Evolutionary conservation across 2,113 vertebrate genomes (phyloP).

Genomic region (Tonatia bakeri): DNA sequence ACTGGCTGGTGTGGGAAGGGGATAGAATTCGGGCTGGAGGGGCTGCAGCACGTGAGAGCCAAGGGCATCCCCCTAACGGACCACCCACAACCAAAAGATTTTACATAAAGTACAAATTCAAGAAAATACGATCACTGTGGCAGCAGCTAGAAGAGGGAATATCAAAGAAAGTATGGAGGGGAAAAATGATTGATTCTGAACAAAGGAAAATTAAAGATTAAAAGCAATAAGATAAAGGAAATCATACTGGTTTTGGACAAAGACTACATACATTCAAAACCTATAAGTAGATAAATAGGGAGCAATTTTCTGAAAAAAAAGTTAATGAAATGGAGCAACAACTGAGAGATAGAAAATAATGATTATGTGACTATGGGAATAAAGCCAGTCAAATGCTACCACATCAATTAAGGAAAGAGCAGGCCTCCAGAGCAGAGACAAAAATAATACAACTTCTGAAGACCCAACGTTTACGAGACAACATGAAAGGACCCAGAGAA

Average conservation of each 20-base stretch:
- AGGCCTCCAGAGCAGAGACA: conserved; percentile 63
- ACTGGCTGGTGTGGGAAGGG: background rate
- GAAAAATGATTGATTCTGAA: conserved; percentile 71
- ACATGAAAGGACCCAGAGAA: conserved; percentile 61
- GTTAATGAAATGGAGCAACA: conserved; percentile 76
- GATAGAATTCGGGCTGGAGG: background rate
- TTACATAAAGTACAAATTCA: conserved; percentile 48
- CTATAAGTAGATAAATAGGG: conserved; percentile 76
- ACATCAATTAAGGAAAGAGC: conserved; percentile 75
- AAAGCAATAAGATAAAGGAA: conserved; percentile 75
- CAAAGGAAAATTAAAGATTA: conserved; percentile 77
- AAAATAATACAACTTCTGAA: conserved; percentile 73
- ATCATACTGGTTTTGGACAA: conserved; percentile 75
- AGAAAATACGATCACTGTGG: conserved; percentile 57
- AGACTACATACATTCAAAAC: conserved; percentile 68
- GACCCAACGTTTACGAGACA: conserved; percentile 59
- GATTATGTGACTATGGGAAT: conserved; percentile 66
- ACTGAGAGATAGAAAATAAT: conserved; percentile 74
- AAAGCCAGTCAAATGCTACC: conserved; percentile 70
- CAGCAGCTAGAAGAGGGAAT: conserved; percentile 53
- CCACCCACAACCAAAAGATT: conserved; percentile 16
- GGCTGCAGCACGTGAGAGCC: background rate
- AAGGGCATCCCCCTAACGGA: background rate
- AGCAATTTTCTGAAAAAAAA: conserved; percentile 72
- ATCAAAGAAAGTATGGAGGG: conserved; percentile 72